phyloP scores from a whole-genome alignment of 2,113 vertebrate genomes.

The Lucifuga dentata region DNA sequence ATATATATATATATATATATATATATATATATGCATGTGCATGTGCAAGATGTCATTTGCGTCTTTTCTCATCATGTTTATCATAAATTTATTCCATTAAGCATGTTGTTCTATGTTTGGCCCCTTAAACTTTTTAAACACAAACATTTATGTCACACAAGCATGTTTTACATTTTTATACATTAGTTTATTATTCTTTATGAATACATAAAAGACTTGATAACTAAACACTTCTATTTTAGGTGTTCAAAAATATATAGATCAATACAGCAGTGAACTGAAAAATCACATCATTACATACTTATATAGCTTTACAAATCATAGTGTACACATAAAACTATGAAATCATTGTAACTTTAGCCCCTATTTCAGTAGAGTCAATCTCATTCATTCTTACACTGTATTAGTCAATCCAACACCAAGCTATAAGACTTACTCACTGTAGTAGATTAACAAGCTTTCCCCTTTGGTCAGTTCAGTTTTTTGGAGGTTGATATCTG shows the following conservation, averaged over 20 bases:
- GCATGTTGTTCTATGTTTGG: too few species aligned
- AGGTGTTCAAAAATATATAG: slow-evolving; percentile 20
- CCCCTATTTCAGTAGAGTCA: slow-evolving; percentile 5
- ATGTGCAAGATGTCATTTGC: too few species aligned
- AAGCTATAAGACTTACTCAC: slow-evolving; percentile 61
- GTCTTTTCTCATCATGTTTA: too few species aligned
- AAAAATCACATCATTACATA: slow-evolving; percentile 9
- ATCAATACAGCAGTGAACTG: slow-evolving; percentile 16
- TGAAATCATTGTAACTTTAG: slow-evolving; percentile 13
- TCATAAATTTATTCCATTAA: too few species aligned
- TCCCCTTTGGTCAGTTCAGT: slow-evolving; percentile 60
- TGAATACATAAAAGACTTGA: slow-evolving; percentile 21
- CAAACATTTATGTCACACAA: background rate
- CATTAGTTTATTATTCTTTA: slow-evolving; percentile 2
- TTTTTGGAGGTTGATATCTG: slow-evolving; percentile 8
- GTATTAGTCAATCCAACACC: slow-evolving; percentile 18
- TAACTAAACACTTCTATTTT: background rate
- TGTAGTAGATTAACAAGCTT: slow-evolving; percentile 12
- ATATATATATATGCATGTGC: too few species aligned
- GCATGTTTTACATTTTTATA: background rate
- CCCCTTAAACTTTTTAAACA: background rate
- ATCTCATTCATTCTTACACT: background rate
- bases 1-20: too few species aligned
- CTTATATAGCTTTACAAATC: slow-evolving; percentile 20
- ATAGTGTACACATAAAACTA: slow-evolving; percentile 5